These are phyloP conservation scores for Poeciliopsis infans DNA, from an alignment of 2,797 vertebrate species.

Conservation along the genomic window DNA sequence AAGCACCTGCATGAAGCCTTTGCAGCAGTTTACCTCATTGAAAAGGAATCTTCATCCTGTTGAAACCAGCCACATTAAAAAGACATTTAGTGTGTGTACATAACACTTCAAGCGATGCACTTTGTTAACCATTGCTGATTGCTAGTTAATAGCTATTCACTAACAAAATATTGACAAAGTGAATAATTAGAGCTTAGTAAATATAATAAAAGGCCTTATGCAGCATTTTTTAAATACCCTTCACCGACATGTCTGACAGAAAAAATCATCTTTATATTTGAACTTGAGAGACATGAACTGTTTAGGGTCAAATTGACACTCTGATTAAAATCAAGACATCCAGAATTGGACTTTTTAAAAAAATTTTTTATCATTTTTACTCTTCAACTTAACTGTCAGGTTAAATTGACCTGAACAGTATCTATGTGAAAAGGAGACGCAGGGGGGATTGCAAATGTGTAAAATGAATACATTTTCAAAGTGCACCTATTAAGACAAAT, in stretches of 20 bases:
- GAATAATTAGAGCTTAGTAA: neutral
- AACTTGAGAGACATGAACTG: too few species aligned
- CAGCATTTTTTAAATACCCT: neutral
- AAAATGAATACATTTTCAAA: too few species aligned
- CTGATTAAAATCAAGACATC: too few species aligned
- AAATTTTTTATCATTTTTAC: too few species aligned
- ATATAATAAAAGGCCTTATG: neutral
- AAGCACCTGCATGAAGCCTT: slow-evolving; percentile 34
- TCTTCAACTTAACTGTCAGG: too few species aligned
- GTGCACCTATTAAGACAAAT: too few species aligned
- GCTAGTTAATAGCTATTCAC: neutral
- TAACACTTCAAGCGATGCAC: neutral
- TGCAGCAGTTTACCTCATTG: slow-evolving; percentile 15
- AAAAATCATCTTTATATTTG: neutral
- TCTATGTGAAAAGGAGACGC: too few species aligned
- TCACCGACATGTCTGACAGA: neutral
- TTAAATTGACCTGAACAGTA: too few species aligned
- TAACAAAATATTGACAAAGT: neutral
- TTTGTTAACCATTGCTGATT: neutral
- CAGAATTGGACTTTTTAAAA: too few species aligned
- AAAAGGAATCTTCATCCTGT: slow-evolving; percentile 15
- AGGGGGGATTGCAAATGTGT: too few species aligned
- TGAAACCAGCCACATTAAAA: neutral
- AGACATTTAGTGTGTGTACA: neutral
- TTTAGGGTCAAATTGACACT: too few species aligned